Percentiles rank a stretch among this genome's conserved stretches.
phyloP scores from a whole-genome alignment of 2,113 vertebrate species.

The Apteryx mantelli region DNA sequence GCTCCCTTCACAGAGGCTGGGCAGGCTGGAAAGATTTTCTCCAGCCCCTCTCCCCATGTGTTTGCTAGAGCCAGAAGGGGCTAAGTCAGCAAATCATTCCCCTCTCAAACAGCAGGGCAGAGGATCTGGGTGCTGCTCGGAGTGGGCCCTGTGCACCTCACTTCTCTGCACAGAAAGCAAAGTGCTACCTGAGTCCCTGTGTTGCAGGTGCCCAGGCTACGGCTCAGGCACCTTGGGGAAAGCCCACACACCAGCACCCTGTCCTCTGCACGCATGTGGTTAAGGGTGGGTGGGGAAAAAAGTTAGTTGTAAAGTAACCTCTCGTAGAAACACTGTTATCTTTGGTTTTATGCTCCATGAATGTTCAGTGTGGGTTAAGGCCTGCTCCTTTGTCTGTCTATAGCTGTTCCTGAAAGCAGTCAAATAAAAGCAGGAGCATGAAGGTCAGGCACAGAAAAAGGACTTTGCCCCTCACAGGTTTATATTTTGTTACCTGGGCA shows the following conservation, averaged over 20 bases:
- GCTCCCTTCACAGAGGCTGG: not conserved
- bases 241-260: not conserved
- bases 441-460: not conserved
- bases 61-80: not conserved
- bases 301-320: not conserved
- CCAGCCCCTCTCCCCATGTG: not conserved
- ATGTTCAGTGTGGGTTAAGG: not conserved
- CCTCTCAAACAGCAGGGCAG: not conserved
- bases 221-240: not conserved
- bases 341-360: constrained; percentile 1
- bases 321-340: not conserved
- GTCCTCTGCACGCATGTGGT: not conserved
- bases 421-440: not conserved
- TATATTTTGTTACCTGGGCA: constrained; percentile 6
- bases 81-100: not conserved
- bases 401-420: not conserved
- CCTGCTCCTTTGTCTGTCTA: not conserved
- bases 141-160: not conserved
- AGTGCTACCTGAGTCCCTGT: not conserved
- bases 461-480: not conserved
- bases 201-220: not conserved
- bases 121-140: not conserved
- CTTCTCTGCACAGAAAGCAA: not conserved
- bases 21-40: not conserved
- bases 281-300: not conserved